Conservation (phyloP, 2,888 invertebrate species). For the Protonemura montana region DNA sequence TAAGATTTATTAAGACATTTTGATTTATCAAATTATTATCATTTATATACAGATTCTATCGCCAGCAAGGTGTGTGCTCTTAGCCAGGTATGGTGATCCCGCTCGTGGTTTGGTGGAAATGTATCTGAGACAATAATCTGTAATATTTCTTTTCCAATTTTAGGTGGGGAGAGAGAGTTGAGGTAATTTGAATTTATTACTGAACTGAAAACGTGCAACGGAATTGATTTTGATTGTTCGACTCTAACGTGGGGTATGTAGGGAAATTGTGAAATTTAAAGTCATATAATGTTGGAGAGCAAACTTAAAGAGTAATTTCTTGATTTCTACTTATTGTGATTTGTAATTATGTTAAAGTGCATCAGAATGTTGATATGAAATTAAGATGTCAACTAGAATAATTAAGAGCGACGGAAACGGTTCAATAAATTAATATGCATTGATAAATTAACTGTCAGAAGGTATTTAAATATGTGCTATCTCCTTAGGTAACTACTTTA, state of each 20-base stretch:
- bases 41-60: not conserved
- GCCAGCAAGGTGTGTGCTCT: not conserved
- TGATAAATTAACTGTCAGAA: too few relatives aligned
- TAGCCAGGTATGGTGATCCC: not conserved
- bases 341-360: too few relatives aligned
- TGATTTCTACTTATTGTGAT: too few relatives aligned
- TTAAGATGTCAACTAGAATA: too few relatives aligned
- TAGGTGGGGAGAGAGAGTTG: not conserved
- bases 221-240: not conserved
- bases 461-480: too few relatives aligned
- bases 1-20: not conserved
- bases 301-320: too few relatives aligned
- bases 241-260: not conserved
- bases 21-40: conserved; percentile 12
- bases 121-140: not conserved
- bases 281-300: not conserved
- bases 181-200: not conserved
- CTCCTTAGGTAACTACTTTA: too few relatives aligned
- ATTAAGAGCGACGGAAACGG: too few relatives aligned
- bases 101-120: not conserved
- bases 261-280: not conserved
- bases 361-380: too few relatives aligned
- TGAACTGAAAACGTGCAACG: not conserved
- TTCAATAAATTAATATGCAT: too few relatives aligned
- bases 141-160: too few relatives aligned